phyloP scores from a whole-genome alignment of 2,888 invertebrate genomes.

The Hydriomena furcata region DNA sequence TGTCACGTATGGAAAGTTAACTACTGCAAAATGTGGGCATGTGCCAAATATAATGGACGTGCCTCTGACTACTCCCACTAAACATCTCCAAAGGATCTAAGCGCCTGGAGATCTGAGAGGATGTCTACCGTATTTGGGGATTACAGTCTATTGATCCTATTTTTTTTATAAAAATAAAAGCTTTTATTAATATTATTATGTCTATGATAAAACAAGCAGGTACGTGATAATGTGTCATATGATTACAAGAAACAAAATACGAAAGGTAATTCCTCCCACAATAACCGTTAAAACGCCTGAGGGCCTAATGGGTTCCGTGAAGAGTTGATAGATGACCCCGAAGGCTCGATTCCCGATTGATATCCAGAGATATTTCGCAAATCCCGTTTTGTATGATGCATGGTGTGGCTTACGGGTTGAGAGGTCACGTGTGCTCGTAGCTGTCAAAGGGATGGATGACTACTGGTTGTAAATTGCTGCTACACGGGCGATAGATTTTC shows the following conservation, averaged over 20 bases:
- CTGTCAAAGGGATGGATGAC: neutral
- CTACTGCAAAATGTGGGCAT: too few species aligned
- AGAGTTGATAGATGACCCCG: slow-evolving; percentile 16
- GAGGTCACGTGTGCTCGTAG: too few species aligned
- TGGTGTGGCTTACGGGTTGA: neutral
- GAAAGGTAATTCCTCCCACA: neutral
- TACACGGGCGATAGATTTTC: neutral
- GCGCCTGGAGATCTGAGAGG: too few species aligned
- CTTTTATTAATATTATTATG: too few species aligned
- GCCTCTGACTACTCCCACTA: too few species aligned
- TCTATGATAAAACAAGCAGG: too few species aligned
- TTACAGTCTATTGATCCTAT: too few species aligned
- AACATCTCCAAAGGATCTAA: too few species aligned
- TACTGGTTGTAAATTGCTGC: neutral
- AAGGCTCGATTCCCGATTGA: slow-evolving; percentile 21
- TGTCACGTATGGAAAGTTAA: too few species aligned
- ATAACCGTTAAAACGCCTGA: slow-evolving; percentile 7
- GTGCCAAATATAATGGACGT: too few species aligned
- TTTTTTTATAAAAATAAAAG: too few species aligned
- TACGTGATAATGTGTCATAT: neutral
- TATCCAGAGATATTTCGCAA: slow-evolving; percentile 11
- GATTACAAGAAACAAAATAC: neutral
- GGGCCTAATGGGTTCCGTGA: slow-evolving; percentile 16
- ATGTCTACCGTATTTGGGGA: too few species aligned
- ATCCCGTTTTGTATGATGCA: slow-evolving; percentile 14